Percentiles rank a stretch among this genome's conserved stretches.
Conservation (phyloP, 2,797 vertebrate species). For the Sebastes alutus region DNA sequence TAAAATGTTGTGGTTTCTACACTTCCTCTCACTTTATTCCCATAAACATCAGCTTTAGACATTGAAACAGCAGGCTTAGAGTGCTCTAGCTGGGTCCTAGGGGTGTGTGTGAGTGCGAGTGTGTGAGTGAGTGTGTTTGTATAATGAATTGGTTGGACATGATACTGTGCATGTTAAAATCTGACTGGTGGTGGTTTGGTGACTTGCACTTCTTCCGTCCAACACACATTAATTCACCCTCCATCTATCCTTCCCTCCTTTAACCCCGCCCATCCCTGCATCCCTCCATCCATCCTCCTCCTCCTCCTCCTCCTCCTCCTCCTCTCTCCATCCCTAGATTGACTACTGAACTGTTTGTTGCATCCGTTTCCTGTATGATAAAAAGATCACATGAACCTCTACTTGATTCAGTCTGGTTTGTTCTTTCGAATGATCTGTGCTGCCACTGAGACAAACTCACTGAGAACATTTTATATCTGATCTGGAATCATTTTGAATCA, state of each 20-base stretch:
- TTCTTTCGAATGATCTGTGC: slow-evolving; percentile 35
- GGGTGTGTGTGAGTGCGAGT: neutral
- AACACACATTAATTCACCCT: neutral
- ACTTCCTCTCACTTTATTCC: neutral
- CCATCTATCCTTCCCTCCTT: neutral
- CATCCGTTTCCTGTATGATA: slow-evolving; percentile 50
- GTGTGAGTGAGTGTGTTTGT: neutral
- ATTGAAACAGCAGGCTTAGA: slow-evolving; percentile 20
- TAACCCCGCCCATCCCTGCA: slow-evolving; percentile 5
- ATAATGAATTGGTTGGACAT: slow-evolving; percentile 6
- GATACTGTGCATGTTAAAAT: slow-evolving; percentile 43
- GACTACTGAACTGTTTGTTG: slow-evolving; percentile 36
- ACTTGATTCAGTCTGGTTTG: slow-evolving; percentile 55
- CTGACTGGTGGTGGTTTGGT: slow-evolving; percentile 45
- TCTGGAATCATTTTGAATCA: neutral
- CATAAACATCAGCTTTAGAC: neutral
- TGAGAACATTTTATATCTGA: neutral
- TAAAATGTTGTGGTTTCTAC: slow-evolving; percentile 1
- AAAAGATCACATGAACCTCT: slow-evolving; percentile 37
- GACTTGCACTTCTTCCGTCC: slow-evolving; percentile 45
- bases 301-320: neutral
- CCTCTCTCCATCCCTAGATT: neutral
- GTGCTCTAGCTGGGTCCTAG: slow-evolving; percentile 9
- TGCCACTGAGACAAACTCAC: slow-evolving; percentile 38
- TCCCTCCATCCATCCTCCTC: neutral